Base-by-base conservation (phyloP, 2,797 vertebrate genomes). In the Taenioides sp. region DNA sequence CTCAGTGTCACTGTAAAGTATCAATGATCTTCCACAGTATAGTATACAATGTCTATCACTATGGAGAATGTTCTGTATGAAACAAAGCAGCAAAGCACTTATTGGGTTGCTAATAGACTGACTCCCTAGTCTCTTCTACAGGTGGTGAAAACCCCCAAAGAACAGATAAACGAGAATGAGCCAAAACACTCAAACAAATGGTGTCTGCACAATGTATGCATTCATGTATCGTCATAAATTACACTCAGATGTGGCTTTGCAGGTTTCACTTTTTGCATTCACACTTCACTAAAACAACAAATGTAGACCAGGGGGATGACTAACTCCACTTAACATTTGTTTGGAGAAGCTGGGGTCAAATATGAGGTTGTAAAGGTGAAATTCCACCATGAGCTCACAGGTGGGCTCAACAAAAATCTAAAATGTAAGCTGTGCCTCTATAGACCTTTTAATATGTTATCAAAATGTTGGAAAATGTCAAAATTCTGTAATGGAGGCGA, bases 311-410 rank as follows among this genome's bases (percentile, higher is more conserved):
- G 71, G 74, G 82, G 63, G 77, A 88, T 81, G 84, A 84, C 74
- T 43, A 70, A 76, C 79, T 81, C 65, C 72, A 74, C 80, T 81
- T 65, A 64, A 31, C 12, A 79, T 88, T 91, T 91, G 72, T 89
- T 92, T 90, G 76, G 57, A 86, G 74, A 88, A 83, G 77, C 74
- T 5, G 52, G 75, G 87, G 87, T 90, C 84, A 86, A 67, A 83
- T 72, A 14, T 3, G 5, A 11, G 54, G 69, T 79, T 77, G 34
- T 66, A 63, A 67, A 77, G 78, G 77, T 28, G 67, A 78, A 83
- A 88, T 88, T 90, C 84, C 85, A 54, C 4, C 65, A 25, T 28
- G 25, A 71, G 77, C 79, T 83, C 76, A 78, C 16, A 63, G 66
- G 54, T 62, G 43, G 16, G 71, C 23, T 0, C 87, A 66, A 58